Percentiles rank a stretch among this genome's conserved stretches.
phyloP scores from a whole-genome alignment of 1,140 invertebrate species.

The Chrysopa pallens region DNA sequence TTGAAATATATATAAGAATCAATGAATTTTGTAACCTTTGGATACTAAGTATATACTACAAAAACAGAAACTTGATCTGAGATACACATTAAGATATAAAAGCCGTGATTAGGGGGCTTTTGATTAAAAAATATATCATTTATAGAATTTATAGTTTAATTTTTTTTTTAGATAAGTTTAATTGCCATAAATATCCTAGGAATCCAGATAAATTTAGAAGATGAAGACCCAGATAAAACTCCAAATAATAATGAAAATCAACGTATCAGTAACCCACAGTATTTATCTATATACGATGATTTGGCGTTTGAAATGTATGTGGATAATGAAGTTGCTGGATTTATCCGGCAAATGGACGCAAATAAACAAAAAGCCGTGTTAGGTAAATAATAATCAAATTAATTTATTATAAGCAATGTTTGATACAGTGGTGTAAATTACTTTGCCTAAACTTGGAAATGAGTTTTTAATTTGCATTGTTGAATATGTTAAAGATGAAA shows the following conservation, averaged over 20 bases:
- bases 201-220: slow-evolving; percentile 8
- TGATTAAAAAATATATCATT: too few relatives aligned
- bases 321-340: slow-evolving; percentile 75
- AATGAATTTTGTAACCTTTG: too few relatives aligned
- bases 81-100: too few relatives aligned
- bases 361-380: slow-evolving; percentile 72
- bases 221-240: slow-evolving; percentile 4
- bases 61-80: too few relatives aligned
- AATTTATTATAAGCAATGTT: neutral
- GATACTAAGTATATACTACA: too few relatives aligned
- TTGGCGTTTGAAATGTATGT: slow-evolving; percentile 96
- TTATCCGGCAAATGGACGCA: slow-evolving; percentile 71
- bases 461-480: neutral
- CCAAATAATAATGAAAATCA: slow-evolving; percentile 52
- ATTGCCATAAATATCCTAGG: slow-evolving; percentile 22
- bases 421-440: too few relatives aligned
- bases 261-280: too few relatives aligned
- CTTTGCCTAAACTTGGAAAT: neutral
- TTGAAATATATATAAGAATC: too few relatives aligned
- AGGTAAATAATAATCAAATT: slow-evolving; percentile 24
- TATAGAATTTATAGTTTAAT: too few relatives aligned
- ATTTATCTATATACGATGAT: slow-evolving; percentile 58
- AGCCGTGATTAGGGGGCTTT: too few relatives aligned
- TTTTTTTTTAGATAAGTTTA: slow-evolving; percentile 18
- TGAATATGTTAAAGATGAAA: slow-evolving; percentile 35